Evolutionary conservation across 2,797 vertebrate species (phyloP).

Genomic region (Gobio occitaniae): DNA sequence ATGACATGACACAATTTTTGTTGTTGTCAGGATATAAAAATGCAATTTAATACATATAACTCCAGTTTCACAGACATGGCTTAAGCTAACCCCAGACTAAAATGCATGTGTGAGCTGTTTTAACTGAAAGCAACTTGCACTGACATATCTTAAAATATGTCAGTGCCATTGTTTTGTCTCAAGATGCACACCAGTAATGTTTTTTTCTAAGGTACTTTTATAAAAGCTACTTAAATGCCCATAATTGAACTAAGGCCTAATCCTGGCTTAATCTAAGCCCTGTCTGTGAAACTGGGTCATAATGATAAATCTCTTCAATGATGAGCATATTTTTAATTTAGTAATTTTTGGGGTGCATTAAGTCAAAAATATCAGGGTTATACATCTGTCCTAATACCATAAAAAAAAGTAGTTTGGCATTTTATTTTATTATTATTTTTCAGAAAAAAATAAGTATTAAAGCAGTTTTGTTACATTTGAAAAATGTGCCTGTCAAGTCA

Average conservation of each 20-base stretch:
- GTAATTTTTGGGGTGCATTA: no score
- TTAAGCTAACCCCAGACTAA: neutral
- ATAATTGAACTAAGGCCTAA: neutral
- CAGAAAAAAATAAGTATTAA: neutral
- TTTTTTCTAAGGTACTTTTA: no score
- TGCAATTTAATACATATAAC: neutral
- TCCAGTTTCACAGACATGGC: neutral
- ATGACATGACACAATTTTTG: neutral
- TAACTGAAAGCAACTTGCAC: neutral
- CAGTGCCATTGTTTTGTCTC: neutral
- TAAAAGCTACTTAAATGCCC: neutral
- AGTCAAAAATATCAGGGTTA: neutral
- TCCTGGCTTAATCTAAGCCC: neutral
- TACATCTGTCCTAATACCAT: neutral
- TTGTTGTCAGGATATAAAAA: neutral
- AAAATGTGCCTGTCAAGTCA: neutral
- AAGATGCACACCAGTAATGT: no score
- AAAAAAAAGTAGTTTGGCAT: neutral
- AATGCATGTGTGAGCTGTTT: neutral
- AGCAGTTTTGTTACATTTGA: neutral
- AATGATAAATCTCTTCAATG: neutral
- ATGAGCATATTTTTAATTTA: neutral
- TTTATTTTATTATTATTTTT: no score
- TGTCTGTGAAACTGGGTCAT: neutral
- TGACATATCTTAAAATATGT: neutral